A percentile compares a stretch with the other conserved stretches of the same genome.
phyloP scores from a whole-genome alignment of 2,888 invertebrate species.

The Zaprionus bogoriensis region DNA sequence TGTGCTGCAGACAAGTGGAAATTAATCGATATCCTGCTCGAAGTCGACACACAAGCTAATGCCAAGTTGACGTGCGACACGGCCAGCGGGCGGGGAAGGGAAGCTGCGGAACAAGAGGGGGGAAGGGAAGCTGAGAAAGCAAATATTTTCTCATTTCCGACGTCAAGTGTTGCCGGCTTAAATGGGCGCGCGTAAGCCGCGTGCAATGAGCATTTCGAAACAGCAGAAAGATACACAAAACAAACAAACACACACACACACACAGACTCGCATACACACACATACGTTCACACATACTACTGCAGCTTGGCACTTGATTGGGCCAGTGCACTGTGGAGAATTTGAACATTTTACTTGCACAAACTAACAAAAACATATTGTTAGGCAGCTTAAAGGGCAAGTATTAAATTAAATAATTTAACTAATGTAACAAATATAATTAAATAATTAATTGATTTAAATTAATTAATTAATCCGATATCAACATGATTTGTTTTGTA shows the following conservation, averaged over 20 bases:
- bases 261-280: not conserved
- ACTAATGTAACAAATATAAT: too few relatives aligned
- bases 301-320: not conserved
- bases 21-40: constrained; percentile 74
- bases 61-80: constrained; percentile 34
- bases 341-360: too few relatives aligned
- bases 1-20: constrained; percentile 71
- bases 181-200: constrained; percentile 37
- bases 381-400: too few relatives aligned
- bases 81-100: not conserved
- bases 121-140: constrained; percentile 20
- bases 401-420: too few relatives aligned
- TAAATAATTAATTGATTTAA: too few relatives aligned
- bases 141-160: constrained; percentile 71
- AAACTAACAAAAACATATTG: too few relatives aligned
- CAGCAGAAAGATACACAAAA: constrained; percentile 19
- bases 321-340: too few relatives aligned
- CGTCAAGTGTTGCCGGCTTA: constrained; percentile 47
- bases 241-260: constrained; percentile 5
- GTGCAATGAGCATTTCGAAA: constrained; percentile 48
- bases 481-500: too few relatives aligned
- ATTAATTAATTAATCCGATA: too few relatives aligned
- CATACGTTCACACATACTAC: not conserved
- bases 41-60: constrained; percentile 46
- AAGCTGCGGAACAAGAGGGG: too few relatives aligned